A percentile compares a stretch with the other conserved stretches of the same genome.
phyloP scores from a whole-genome alignment of 2,888 invertebrate genomes.

The Tubulanus polymorphus region DNA sequence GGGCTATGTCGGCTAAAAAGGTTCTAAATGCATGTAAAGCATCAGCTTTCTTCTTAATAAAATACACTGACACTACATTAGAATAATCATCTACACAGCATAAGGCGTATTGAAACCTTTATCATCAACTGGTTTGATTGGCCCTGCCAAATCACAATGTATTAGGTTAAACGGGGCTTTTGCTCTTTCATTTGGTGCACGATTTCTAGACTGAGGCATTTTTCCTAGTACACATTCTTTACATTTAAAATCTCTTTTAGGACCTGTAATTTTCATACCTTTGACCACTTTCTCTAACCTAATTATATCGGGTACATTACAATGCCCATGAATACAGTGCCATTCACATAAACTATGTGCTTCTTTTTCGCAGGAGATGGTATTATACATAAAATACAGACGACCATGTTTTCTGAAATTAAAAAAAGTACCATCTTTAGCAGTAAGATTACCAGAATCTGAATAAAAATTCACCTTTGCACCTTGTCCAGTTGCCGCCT shows the following conservation, averaged over 20 bases:
- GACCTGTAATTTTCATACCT: slow-evolving; percentile 9
- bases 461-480: too few relatives aligned
- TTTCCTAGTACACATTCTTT: slow-evolving; percentile 13
- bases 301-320: slow-evolving; percentile 13
- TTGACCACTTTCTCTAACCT: slow-evolving; percentile 12
- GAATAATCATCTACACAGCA: slow-evolving; percentile 15
- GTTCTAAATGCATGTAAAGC: slow-evolving; percentile 8
- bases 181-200: slow-evolving; percentile 12
- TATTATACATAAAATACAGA: too few relatives aligned
- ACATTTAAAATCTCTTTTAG: slow-evolving; percentile 11
- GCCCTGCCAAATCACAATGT: slow-evolving; percentile 15
- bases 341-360: slow-evolving; percentile 7
- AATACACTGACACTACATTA: slow-evolving; percentile 4
- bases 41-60: slow-evolving; percentile 10
- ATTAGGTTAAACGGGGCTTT: neutral
- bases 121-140: slow-evolving; percentile 8
- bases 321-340: slow-evolving; percentile 19
- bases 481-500: too few relatives aligned
- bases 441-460: too few relatives aligned
- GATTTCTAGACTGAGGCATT: slow-evolving; percentile 15
- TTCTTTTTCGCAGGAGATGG: too few relatives aligned
- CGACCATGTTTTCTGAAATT: too few relatives aligned
- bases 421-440: too few relatives aligned
- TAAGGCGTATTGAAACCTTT: slow-evolving; percentile 16
- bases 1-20: slow-evolving; percentile 11